Conservation (phyloP, 2,113 vertebrate species). For the Stictonetta naevosa region DNA sequence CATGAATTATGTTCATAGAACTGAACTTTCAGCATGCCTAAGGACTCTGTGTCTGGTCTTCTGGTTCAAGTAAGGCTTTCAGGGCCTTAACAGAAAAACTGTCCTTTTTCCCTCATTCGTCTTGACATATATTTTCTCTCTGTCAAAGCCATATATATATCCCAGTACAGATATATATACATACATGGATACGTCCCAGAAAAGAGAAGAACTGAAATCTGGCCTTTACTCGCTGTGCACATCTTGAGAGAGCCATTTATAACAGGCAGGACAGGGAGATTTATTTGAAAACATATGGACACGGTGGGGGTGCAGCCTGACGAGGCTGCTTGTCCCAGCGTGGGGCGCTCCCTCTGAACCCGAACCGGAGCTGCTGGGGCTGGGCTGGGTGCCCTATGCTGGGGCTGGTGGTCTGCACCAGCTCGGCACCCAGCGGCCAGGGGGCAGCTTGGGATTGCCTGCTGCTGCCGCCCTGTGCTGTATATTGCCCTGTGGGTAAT, state of each 20-base stretch:
- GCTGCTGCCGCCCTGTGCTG: background rate
- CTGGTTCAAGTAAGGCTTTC: background rate
- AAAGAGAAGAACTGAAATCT: background rate
- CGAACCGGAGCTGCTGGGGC: constrained; percentile 37
- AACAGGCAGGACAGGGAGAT: background rate
- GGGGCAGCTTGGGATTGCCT: rapidly evolving
- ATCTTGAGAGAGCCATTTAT: constrained; percentile 50
- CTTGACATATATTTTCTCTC: background rate
- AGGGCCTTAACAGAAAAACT: background rate
- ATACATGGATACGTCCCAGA: background rate
- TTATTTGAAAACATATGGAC: constrained; percentile 54
- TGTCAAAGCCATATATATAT: background rate
- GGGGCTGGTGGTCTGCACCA: background rate
- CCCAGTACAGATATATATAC: background rate
- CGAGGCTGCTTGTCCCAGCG: constrained; percentile 33
- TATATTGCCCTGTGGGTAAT: background rate
- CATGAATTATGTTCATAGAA: background rate
- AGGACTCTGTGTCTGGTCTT: background rate
- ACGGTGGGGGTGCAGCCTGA: background rate
- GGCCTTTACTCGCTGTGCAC: background rate
- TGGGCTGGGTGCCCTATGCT: background rate
- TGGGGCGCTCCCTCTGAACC: background rate
- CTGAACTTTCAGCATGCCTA: background rate
- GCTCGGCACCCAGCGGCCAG: background rate
- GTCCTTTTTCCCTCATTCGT: background rate